Evolutionary conservation across 92 coral and sea anemone species (phyloP).

Genomic region (Palythoa caribaeorum): DNA sequence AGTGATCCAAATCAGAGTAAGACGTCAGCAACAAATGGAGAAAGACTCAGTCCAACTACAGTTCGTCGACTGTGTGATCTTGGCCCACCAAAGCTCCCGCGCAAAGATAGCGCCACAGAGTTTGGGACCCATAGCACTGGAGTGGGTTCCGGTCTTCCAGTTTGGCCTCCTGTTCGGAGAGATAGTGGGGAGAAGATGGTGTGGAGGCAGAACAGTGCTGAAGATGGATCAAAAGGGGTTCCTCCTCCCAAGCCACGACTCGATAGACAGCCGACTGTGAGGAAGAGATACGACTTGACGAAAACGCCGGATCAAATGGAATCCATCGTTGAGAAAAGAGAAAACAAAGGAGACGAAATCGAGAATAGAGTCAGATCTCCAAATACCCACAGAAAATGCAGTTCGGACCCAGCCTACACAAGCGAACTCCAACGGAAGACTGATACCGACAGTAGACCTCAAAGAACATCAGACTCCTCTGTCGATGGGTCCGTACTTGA

Average conservation of each 20-base stretch:
- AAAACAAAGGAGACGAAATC: slow-evolving; percentile 44
- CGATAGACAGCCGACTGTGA: slow-evolving; percentile 80
- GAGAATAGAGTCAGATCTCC: slow-evolving; percentile 54
- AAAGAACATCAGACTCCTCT: slow-evolving; percentile 66
- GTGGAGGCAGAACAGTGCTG: slow-evolving; percentile 5
- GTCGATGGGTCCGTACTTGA: slow-evolving; percentile 49
- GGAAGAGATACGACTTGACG: slow-evolving; percentile 79
- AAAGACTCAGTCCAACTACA: not conserved
- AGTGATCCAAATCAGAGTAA: slow-evolving; percentile 74
- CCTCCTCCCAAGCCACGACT: slow-evolving; percentile 89
- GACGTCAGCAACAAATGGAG: slow-evolving; percentile 58
- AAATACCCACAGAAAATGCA: slow-evolving; percentile 67
- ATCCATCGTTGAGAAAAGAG: slow-evolving; percentile 44
- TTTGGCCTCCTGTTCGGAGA: slow-evolving; percentile 68
- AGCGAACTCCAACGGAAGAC: slow-evolving; percentile 36
- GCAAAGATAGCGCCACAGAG: slow-evolving; percentile 52
- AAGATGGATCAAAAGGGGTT: slow-evolving; percentile 40
- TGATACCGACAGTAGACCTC: slow-evolving; percentile 19
- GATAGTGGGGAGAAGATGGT: slow-evolving; percentile 70
- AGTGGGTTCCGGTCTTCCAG: slow-evolving; percentile 48
- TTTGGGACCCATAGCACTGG: slow-evolving; percentile 30
- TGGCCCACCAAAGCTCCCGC: slow-evolving; percentile 71
- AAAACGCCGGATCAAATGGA: slow-evolving; percentile 48
- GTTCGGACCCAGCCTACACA: slow-evolving; percentile 81
- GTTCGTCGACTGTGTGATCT: slow-evolving; percentile 39